Evolutionary conservation across 37 sponge, comb jelly and placozoan species (phyloP).

Genomic region (Beroe forskalii): DNA sequence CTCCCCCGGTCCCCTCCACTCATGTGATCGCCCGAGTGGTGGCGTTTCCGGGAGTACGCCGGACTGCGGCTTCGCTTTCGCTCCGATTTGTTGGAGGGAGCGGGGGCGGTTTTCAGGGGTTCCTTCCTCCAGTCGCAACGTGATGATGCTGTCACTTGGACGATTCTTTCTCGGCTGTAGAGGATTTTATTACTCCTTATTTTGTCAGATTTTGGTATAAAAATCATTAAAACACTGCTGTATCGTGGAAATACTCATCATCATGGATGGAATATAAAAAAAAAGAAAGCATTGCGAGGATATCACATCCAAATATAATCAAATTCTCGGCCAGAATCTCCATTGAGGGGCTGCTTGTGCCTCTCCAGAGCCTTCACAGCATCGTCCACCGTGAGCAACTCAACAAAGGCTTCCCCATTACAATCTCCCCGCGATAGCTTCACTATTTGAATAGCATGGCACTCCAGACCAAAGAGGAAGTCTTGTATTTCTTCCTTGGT

Average conservation of each 20-base stretch:
- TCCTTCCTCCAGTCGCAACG: slow-evolving; percentile 52
- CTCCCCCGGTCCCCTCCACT: not conserved
- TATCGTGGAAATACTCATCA: no score
- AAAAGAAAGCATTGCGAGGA: no score
- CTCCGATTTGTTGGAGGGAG: not conserved
- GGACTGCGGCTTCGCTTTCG: not conserved
- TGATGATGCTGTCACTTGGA: not conserved
- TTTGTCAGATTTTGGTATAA: no score
- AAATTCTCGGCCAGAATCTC: slow-evolving; percentile 36
- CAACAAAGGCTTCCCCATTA: slow-evolving; percentile 58
- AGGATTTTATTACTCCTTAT: not conserved
- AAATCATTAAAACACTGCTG: no score
- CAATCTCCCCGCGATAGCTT: slow-evolving; percentile 33
- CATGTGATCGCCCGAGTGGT: not conserved
- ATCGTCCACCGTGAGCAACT: slow-evolving; percentile 15
- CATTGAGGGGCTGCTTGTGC: slow-evolving; percentile 54
- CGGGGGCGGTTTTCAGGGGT: slow-evolving; percentile 38
- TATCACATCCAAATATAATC: no score
- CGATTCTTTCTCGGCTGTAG: not conserved
- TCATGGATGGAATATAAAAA: no score
- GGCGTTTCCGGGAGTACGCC: not conserved
- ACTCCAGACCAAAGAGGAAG: slow-evolving; percentile 55
- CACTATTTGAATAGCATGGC: slow-evolving; percentile 24
- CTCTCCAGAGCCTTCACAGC: slow-evolving; percentile 27
- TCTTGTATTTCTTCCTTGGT: slow-evolving; percentile 38